Evolutionary conservation across 2,888 invertebrate genomes (phyloP).

Genomic region (Drosophila aldrichi): DNA sequence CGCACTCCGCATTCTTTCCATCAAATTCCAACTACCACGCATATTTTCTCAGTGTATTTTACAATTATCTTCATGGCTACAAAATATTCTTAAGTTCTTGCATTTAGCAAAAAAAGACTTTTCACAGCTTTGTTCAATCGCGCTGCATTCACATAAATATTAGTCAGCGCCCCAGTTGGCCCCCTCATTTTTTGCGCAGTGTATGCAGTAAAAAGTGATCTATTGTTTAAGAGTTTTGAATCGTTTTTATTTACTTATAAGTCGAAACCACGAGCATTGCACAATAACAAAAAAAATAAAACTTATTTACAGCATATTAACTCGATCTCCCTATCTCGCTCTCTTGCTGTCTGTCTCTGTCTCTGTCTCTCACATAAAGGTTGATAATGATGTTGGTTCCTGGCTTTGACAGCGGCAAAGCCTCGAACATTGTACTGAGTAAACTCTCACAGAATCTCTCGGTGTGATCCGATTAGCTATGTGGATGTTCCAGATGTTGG

Average conservation of each 20-base stretch:
- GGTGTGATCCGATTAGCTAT: conserved; percentile 18
- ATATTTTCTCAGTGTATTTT: conserved; percentile 9
- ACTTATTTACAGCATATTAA: conserved; percentile 49
- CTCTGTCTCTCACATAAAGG: conserved; percentile 46
- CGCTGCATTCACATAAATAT: not conserved
- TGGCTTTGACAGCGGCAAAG: conserved; percentile 73
- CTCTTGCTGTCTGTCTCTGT: conserved; percentile 26
- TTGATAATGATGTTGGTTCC: conserved; percentile 29
- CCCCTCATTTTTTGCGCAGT: conserved; percentile 10
- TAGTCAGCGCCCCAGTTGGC: not conserved
- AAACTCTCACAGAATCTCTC: conserved; percentile 41
- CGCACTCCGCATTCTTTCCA: not conserved
- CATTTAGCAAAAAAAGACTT: not conserved
- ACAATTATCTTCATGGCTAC: not conserved
- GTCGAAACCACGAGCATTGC: conserved; percentile 66
- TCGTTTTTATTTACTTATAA: conserved; percentile 66
- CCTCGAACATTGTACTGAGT: conserved; percentile 39
- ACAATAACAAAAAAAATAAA: conserved; percentile 51
- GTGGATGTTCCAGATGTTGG: conserved; percentile 17
- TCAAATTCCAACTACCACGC: not conserved
- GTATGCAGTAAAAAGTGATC: conserved; percentile 8
- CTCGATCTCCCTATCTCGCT: conserved; percentile 44
- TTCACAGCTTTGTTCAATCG: conserved; percentile 1
- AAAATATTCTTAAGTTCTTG: not conserved
- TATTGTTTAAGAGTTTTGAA: conserved; percentile 47